phyloP scores from a whole-genome alignment of 1,140 invertebrate species.

The Penaeus japonicus region DNA sequence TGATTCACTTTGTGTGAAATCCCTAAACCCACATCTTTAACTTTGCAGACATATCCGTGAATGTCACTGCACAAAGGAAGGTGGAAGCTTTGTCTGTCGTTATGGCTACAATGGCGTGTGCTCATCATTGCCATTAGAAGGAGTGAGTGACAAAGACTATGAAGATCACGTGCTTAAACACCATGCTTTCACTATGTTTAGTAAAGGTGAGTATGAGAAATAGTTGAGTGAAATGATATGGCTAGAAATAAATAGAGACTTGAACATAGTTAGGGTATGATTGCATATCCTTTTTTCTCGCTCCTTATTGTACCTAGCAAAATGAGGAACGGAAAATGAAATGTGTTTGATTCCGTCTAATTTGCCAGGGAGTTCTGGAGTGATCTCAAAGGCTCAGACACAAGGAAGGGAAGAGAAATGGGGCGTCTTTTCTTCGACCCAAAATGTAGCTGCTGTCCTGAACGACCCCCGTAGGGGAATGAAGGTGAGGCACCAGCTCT shows the following conservation, averaged over 20 bases:
- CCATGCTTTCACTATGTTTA: constrained; percentile 68
- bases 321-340: too few species aligned
- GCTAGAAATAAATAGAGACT: background rate
- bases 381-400: constrained; percentile 23
- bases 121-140: constrained; percentile 84
- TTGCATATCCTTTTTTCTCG: too few species aligned
- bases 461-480: constrained; percentile 93
- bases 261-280: too few species aligned
- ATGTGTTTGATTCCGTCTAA: background rate
- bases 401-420: constrained; percentile 66
- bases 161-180: constrained; percentile 84
- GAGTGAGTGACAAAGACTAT: constrained; percentile 87
- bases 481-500: constrained; percentile 68
- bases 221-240: constrained; percentile 54
- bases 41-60: constrained; percentile 77
- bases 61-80: constrained; percentile 85
- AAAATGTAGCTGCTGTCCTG: constrained; percentile 94
- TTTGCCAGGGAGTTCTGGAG: constrained; percentile 36
- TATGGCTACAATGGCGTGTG: constrained; percentile 91
- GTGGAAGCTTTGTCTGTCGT: constrained; percentile 86
- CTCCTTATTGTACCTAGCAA: too few species aligned
- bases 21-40: background rate
- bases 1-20: background rate
- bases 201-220: constrained; percentile 22
- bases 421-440: constrained; percentile 74